Evolutionary conservation across 2,797 vertebrate genomes (phyloP), one percentile per base, ranked within the genome.

Genomic region (Clarias platycephalus): DNA sequence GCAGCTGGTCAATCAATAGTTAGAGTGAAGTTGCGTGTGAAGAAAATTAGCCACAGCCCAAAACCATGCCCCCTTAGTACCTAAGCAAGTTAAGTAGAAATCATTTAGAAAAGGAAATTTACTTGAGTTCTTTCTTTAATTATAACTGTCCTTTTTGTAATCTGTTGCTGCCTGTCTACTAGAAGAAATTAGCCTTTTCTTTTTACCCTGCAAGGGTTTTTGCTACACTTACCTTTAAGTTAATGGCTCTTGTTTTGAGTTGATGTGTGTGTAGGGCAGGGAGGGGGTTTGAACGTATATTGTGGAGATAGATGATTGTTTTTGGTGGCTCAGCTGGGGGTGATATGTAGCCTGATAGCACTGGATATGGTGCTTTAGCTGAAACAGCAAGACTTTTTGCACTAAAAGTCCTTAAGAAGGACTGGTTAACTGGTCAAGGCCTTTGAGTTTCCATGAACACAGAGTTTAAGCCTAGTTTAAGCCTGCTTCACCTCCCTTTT

Each of bases 331-430:
- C 90, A 91, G 91, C 89, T 90, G 89, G 90, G 91, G 90, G 91
- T 90, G 91, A 89, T 60, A 87, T 74, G 92, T 94, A 94, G 92
- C 94, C 94, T 95, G 94, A 94, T 92, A 94, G 94, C 95, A 95
- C 95, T 95, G 94, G 93, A 95, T 93, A 86, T 91, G 91, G 94
- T 95, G 95, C 95, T 95, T 95, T 92, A 94, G 94, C 94, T 94
- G 94, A 95, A 93, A 93, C 93, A 93, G 94, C 93, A 91, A 94
- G 93, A 92, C 92, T 95, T 95, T 86, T 96, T 95, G 95, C 95
- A 96, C 95, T 96, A 96, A 94, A 93, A 91, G 94, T 95, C 94
- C 94, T 94, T 92, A 89, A 91, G 89, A 90, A 91, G 92, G 91
- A 89, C 92, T 89, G 85, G 91, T 91, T 93, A 92, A 91, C 92